A percentile compares a stretch with the other conserved stretches of the same genome.
Conservation (phyloP, 2,888 invertebrate species). For the Volucella bombylans region DNA sequence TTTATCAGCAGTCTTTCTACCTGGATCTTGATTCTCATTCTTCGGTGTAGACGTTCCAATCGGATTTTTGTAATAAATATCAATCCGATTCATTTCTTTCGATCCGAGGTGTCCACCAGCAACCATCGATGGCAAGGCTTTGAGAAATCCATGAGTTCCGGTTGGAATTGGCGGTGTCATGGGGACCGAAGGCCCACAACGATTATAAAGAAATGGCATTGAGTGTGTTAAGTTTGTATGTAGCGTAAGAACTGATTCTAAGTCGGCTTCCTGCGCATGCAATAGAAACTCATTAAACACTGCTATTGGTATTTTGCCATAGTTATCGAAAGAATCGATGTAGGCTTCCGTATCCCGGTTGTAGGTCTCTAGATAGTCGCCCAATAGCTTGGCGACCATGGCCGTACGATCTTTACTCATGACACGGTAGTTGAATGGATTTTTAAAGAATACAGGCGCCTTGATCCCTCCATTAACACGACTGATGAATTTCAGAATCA, state of each 20-base stretch:
- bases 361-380: constrained; percentile 92
- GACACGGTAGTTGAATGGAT: constrained; percentile 84
- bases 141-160: constrained; percentile 81
- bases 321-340: constrained; percentile 87
- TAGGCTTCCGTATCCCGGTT: constrained; percentile 91
- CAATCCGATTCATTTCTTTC: constrained; percentile 64
- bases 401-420: constrained; percentile 92
- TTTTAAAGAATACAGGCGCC: constrained; percentile 86
- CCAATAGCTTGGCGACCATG: constrained; percentile 90
- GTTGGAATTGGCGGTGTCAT: constrained; percentile 82
- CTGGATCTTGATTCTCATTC: constrained; percentile 17
- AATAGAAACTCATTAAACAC: constrained; percentile 85
- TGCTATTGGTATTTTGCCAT: constrained; percentile 83
- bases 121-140: constrained; percentile 81
- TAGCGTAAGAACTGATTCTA: constrained; percentile 80
- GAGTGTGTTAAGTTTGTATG: constrained; percentile 81
- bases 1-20: constrained; percentile 32
- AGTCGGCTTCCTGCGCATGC: constrained; percentile 83
- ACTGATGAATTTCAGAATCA: constrained; percentile 89
- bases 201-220: constrained; percentile 82
- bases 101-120: constrained; percentile 49
- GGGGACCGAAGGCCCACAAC: constrained; percentile 80
- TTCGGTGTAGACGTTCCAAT: constrained; percentile 20
- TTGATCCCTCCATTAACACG: constrained; percentile 88
- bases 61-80: constrained; percentile 56